Base-by-base conservation (phyloP, 92 coral and sea anemone species). In the Actinostola sp. region DNA sequence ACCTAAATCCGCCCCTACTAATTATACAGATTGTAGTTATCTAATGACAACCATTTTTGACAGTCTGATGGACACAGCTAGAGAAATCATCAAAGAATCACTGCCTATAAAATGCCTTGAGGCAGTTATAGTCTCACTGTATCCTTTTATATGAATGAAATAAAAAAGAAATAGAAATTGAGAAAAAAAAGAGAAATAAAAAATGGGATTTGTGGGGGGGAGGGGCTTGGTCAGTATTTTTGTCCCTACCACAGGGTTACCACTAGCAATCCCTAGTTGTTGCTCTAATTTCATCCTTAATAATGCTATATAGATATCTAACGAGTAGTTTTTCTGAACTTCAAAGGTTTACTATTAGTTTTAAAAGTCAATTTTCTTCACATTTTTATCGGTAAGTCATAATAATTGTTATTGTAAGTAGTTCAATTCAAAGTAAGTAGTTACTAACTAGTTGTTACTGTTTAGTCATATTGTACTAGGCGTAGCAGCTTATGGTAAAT, bases 41-140 rank as follows among this genome's bases (percentile, higher is more conserved):
- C n/a, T n/a, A n/a, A n/a, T n/a, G n/a, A n/a, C n/a, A n/a, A n/a
- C n/a, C n/a, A n/a, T n/a, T n/a, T 59, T 74, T 61, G 20, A 13
- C 69, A 90, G 96, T 16, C 79, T 94, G 61, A 94, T 94, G 98
- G 98, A 94, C 51, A 85, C 98, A 14, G 98, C 98, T 28, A 85
- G 92, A 67, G 98, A 94, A 76, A 92, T 94, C 41, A 86, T 95
- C 63, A 92, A 76, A 61, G 99, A 92, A 60, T 95, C 99, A 3
- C 74, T 95, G 34, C 99, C 98, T 12, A 94, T 94, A 72, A 95
- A 95, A 79, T 92, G 98, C 38, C 86, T 94, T 39, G 99, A 95
- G 56, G 99, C 99, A 53, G 97, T 92, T 24, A 82, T 95, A 56
- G 83, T 89, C 8, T 85, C 97, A 28, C 66, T 94, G 85, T 90